Base-by-base conservation (phyloP, 2,113 vertebrate species). In the Perca fluviatilis region DNA sequence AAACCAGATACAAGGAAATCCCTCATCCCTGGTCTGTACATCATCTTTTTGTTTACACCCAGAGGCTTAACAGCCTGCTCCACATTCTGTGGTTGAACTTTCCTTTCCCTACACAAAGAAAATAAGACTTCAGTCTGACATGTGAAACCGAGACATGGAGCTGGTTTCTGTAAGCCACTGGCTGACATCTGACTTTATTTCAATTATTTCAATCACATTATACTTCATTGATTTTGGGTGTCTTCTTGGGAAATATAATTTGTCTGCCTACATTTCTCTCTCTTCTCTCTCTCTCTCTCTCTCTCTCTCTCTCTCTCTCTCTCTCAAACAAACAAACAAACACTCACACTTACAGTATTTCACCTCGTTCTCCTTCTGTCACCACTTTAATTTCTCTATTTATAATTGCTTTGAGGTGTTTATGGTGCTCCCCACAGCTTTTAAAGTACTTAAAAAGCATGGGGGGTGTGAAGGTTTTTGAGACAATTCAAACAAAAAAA, bases 1-100 rank as follows among this genome's bases (percentile, higher is more conserved):
- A 83, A 79, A 30, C 79, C 81, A 86, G 79, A 85, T 64, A 81
- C 5, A 15, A 88, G 66, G 66, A 86, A 86, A 74, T 74, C 84
- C 83, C 75, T 84, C 64, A 72, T 64, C 27, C 47, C 54, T 49
- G 70, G n/a, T 81, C 84, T 77, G 46, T 61, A 60, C 71, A 77
- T 86, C 64, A 69, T 88, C 75, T 70, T 60, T 72, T 14, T 77
- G 69, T 88, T 86, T 86, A 83, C 47, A 83, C 16, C 21, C 18
- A 0, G 8, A 74, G 49, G 54, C 11, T 66, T 43, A 56, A 65
- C 61, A 49, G 60, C 71, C 61, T 6, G 5, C 74, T 63, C 18
- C 16, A 6, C 6, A 54, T 11, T 51, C 16, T 72, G 43, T 14
- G 33, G 53, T 47, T 18, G 62, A 80, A 62, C 23, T 70, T 30